Conservation (phyloP, 2,113 vertebrate species). For the Apaloderma vittatum region DNA sequence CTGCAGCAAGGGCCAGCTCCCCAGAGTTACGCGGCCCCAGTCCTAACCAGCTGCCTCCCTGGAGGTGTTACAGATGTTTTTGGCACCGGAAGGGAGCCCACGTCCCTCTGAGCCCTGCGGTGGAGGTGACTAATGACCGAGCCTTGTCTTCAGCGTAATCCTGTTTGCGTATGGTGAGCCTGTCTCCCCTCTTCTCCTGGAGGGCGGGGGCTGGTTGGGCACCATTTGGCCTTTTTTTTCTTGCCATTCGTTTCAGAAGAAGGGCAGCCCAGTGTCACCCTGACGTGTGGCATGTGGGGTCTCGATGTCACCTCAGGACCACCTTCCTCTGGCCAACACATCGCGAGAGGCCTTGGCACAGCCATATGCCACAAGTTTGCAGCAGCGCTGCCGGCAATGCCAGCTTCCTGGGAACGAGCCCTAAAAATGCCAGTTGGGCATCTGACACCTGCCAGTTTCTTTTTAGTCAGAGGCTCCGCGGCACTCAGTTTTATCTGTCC, state of each 20-base stretch:
- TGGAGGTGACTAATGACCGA: not conserved
- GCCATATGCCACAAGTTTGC: accelerated
- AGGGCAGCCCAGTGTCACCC: not conserved
- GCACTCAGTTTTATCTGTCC: not conserved
- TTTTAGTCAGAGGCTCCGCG: not conserved
- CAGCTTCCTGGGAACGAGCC: not conserved
- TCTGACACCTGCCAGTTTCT: not conserved
- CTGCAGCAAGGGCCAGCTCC: not conserved
- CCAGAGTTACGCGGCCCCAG: not conserved
- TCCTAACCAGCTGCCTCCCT: not conserved
- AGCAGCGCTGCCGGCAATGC: not conserved
- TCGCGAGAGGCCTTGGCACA: accelerated
- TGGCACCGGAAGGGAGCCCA: not conserved
- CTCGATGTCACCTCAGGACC: not conserved
- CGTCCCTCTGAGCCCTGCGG: not conserved
- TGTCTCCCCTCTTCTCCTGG: not conserved
- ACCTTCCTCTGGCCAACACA: not conserved
- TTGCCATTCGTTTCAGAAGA: not conserved
- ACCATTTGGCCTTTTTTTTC: not conserved
- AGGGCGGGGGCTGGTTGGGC: not conserved
- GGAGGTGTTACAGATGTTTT: not conserved
- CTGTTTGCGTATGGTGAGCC: not conserved
- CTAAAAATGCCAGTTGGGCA: accelerated
- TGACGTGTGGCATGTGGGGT: accelerated
- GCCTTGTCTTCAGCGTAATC: not conserved